Evolutionary conservation across 2,113 vertebrate genomes (phyloP).

Genomic region (Rhineura floridana): DNA sequence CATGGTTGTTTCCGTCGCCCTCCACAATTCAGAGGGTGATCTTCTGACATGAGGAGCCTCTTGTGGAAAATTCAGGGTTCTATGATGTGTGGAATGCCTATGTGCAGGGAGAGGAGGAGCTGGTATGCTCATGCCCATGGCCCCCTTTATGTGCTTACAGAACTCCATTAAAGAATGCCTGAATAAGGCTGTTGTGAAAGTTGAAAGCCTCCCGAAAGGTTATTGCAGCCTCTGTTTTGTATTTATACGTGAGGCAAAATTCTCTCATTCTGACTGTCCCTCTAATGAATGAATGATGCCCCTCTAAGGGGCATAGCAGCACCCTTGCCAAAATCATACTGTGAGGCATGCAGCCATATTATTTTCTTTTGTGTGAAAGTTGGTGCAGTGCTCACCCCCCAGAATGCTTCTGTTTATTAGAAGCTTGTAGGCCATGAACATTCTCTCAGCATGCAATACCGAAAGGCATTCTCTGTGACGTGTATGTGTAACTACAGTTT

Average conservation of each 20-base stretch:
- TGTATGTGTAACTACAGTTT: background rate
- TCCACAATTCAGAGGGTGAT: background rate
- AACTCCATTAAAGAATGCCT: background rate
- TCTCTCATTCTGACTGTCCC: background rate
- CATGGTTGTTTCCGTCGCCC: background rate
- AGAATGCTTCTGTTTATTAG: no score
- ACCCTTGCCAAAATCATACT: background rate
- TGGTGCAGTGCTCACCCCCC: background rate
- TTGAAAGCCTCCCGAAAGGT: background rate
- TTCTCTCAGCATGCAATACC: background rate
- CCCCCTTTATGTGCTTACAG: background rate
- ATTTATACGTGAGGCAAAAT: background rate
- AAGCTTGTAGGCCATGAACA: background rate
- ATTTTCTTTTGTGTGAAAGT: background rate
- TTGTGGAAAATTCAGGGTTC: background rate
- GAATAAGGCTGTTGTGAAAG: background rate
- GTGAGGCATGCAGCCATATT: background rate
- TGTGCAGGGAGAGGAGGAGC: no score
- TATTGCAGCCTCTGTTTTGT: background rate
- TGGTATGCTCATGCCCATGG: background rate
- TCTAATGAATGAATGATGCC: background rate
- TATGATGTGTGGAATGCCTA: no score
- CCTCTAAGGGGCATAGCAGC: slow-evolving; percentile 1
- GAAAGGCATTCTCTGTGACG: background rate
- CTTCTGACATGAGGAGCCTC: background rate